Percentiles rank a stretch among this genome's conserved stretches.
These are phyloP conservation scores for Ptychochromis oligacanthus DNA, from an alignment of 2,113 vertebrate genomes.

Conservation along the genomic window DNA sequence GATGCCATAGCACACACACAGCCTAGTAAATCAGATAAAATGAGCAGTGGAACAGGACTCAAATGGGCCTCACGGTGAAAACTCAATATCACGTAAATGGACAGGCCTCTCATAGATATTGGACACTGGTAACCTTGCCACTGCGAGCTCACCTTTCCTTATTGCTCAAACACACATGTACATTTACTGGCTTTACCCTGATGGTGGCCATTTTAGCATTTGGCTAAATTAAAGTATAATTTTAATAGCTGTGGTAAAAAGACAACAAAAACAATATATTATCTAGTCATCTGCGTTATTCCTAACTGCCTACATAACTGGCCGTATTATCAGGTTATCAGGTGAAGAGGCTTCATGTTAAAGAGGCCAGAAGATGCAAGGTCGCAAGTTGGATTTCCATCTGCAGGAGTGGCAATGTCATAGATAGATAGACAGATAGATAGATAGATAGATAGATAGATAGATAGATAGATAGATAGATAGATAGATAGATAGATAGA, in stretches of 20 bases:
- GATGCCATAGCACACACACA: conserved; percentile 69
- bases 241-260: conserved; percentile 48
- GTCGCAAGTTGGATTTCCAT: conserved; percentile 1
- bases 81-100: conserved; percentile 76
- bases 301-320: not conserved
- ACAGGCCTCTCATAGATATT: conserved; percentile 76
- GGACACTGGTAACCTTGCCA: conserved; percentile 72
- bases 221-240: conserved; percentile 53
- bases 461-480: conserved; percentile 3
- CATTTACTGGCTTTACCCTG: conserved; percentile 51
- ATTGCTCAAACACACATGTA: conserved; percentile 35
- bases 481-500: conserved; percentile 2
- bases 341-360: not conserved
- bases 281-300: not conserved
- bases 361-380: not conserved
- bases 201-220: conserved; percentile 28
- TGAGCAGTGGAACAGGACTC: conserved; percentile 60
- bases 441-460: too few species aligned
- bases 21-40: conserved; percentile 75
- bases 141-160: conserved; percentile 52
- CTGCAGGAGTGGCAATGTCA: conserved; percentile 2
- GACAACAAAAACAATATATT: conserved; percentile 43
- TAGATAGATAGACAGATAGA: too few species aligned
- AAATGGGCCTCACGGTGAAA: conserved; percentile 69
- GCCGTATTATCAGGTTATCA: not conserved